Evolutionary conservation across 2,888 invertebrate genomes (phyloP), one percentile per base, ranked within the genome.

Genomic region (Agriopis aurantiaria): DNA sequence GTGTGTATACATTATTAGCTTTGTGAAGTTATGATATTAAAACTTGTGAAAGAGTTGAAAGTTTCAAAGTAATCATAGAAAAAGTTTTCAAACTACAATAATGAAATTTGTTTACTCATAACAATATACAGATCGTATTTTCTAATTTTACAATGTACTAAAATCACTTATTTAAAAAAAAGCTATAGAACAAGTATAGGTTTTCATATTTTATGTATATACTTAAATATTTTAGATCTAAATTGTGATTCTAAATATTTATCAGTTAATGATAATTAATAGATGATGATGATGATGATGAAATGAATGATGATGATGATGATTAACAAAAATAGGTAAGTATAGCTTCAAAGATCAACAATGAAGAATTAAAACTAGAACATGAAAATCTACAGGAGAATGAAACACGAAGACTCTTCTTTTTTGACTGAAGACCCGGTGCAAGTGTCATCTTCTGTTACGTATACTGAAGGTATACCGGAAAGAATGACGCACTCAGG

Each of bases 391-490:
- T 51, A 60, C 10, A 59, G 65, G 66, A 70, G 66, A 66, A 45
- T 33, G 66, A 73, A 70, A 55, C 65, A 72, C 60, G 76, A 76
- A 73, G 74, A 79, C 62, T 68, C 72, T 76, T 80, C 80, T 74
- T 56, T 79, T 76, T 82, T 83, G 76, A 75, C 12, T 12, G 69
- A 66, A 52, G 65, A 57, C 41, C 33, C 62, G 96, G 86, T 91
- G 96, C 89, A 91, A 95, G 98, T 98, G 97, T 96, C 96, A 96
- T 97, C 98, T 98, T 98, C 98, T 98, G 98, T 98, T 98, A 98
- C 98, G 98, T 98, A 98, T 98, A 98, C 98, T 98, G 98, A 98
- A 98, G 98, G 98, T 98, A 98, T 98, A 98, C 98, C 98, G 98
- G 98, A 98, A 97, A 97, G 96, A 94, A 92, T 94, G 96, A 96